A percentile compares a stretch with the other conserved stretches of the same genome.
phyloP scores from a whole-genome alignment of 1,140 invertebrate species.

The Pinna nobilis region DNA sequence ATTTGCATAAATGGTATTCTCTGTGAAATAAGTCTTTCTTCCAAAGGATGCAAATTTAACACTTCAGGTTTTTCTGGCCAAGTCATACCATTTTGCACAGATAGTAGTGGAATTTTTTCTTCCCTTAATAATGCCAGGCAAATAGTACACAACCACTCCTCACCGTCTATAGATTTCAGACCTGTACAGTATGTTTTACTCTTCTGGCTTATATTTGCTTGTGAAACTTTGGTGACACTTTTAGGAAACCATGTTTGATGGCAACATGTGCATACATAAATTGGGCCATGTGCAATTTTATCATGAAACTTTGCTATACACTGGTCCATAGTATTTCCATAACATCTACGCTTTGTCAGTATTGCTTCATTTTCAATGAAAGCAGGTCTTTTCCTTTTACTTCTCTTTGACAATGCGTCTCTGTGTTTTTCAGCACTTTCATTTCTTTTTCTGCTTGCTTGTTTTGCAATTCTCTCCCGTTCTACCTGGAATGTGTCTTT shows the following conservation, averaged over 20 bases:
- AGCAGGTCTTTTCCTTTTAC: background rate
- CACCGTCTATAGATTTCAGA: constrained; percentile 10
- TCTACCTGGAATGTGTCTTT: no score
- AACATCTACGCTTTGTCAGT: constrained; percentile 8
- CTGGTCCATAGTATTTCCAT: background rate
- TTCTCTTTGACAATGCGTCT: background rate
- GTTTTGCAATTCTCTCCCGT: constrained; percentile 7
- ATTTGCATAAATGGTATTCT: constrained; percentile 29
- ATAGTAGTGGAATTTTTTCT: constrained; percentile 17
- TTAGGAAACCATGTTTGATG: constrained; percentile 18
- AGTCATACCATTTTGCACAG: constrained; percentile 15
- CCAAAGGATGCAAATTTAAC: constrained; percentile 19
- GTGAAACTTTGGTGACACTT: background rate
- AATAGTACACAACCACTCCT: constrained; percentile 28
- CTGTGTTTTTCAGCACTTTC: background rate
- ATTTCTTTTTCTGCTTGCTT: constrained; percentile 22
- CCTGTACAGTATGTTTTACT: background rate
- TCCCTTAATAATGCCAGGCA: constrained; percentile 8
- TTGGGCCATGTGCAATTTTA: constrained; percentile 10
- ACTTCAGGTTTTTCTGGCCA: constrained; percentile 11
- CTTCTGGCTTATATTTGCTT: background rate
- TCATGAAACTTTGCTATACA: constrained; percentile 24
- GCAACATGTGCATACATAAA: constrained; percentile 26
- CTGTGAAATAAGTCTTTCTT: constrained; percentile 24
- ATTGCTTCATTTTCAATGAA: constrained; percentile 7